Evolutionary conservation across 2,888 invertebrate genomes (phyloP).

Genomic region (Rotaria sp.): DNA sequence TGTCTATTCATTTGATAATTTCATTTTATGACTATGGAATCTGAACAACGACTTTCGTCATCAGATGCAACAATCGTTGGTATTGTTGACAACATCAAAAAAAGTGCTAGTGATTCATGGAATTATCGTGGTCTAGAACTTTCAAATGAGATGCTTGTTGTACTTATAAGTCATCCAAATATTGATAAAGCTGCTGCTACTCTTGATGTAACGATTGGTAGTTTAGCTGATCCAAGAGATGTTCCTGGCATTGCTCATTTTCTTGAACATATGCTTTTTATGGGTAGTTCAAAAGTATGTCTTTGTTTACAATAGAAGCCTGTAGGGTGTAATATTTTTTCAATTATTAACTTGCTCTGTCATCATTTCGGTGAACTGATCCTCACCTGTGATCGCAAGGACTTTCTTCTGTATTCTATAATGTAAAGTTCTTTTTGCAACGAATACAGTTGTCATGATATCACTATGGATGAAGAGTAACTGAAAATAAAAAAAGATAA

Average conservation of each 20-base stretch:
- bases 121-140: conserved; percentile 76
- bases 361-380: neutral
- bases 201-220: conserved; percentile 74
- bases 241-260: conserved; percentile 90
- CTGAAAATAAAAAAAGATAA: neutral
- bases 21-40: neutral
- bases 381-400: neutral
- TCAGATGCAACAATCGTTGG: neutral
- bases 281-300: conserved; percentile 77
- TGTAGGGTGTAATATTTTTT: neutral
- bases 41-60: neutral
- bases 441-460: neutral
- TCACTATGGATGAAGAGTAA: neutral
- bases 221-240: conserved; percentile 79
- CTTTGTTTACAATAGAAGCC: neutral
- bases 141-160: conserved; percentile 75
- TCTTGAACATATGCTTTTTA: conserved; percentile 95
- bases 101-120: conserved; percentile 78
- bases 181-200: conserved; percentile 84
- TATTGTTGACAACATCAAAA: conserved; percentile 54
- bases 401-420: neutral
- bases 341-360: neutral
- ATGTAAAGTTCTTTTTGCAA: neutral
- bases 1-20: neutral
- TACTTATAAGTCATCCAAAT: conserved; percentile 78